phyloP scores from a whole-genome alignment of 2,797 vertebrate species.

The Cheirogaleus major region DNA sequence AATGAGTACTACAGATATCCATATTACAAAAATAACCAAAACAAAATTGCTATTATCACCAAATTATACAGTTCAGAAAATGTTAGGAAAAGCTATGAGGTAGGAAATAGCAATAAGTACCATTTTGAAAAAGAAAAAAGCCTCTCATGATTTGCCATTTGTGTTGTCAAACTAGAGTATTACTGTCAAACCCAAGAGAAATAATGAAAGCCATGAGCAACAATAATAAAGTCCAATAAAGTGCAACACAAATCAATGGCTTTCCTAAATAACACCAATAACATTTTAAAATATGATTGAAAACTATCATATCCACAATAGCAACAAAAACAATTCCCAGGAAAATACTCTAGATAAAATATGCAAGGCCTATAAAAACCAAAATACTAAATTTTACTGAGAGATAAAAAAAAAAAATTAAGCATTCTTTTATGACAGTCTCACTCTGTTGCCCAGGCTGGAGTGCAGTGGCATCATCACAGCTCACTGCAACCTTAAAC shows the following conservation, averaged over 20 bases:
- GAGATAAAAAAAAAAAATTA: background rate
- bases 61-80: background rate
- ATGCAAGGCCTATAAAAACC: background rate
- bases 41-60: slow-evolving; percentile 9
- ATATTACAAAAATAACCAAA: background rate
- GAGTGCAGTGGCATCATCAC: background rate
- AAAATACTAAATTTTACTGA: slow-evolving; percentile 28
- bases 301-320: background rate
- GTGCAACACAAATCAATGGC: background rate
- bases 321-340: background rate
- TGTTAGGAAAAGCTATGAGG: background rate
- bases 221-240: background rate
- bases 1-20: background rate
- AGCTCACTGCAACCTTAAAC: background rate
- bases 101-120: background rate
- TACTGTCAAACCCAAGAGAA: background rate
- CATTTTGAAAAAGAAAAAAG: background rate
- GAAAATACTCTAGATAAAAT: slow-evolving; percentile 38
- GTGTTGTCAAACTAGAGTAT: background rate
- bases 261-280: background rate
- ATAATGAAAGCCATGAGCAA: background rate
- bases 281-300: background rate
- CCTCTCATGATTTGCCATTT: background rate
- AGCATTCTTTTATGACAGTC: background rate
- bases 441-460: background rate